Base-by-base conservation (phyloP, 2,888 invertebrate species). In the Sthenelais limicola region DNA sequence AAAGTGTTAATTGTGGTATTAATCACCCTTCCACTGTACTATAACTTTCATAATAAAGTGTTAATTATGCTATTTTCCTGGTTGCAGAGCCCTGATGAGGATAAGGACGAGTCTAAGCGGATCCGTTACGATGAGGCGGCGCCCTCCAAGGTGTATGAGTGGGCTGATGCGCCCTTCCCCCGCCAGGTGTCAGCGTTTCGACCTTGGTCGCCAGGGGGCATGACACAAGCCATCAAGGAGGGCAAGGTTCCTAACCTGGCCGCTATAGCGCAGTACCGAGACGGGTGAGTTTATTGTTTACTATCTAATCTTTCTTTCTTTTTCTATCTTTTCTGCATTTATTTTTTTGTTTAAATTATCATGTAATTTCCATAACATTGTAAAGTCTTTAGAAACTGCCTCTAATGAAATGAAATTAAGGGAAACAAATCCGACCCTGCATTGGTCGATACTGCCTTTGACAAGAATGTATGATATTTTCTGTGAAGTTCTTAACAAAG, bases 71-170 rank as follows among this genome's bases (percentile, higher is more conserved):
- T 52, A 5, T 21, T 30, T 68, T 47, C 26, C 9, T 68, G 21
- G n/a, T 69, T 69, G 5, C 69, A 69, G 69, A 51, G 69, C 21
- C 51, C 49, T 7, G 69, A 69, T 15, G 51, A 52, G 7, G 49
- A 51, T 21, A 70, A 70, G 28, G 70, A 70, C 28, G 56, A 54
- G 32, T 30, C 56, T 7, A 70, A 70, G 43, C 35, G 56, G 0
- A 56, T 35, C 3, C 51, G 56, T 2, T 70, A 48, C 35, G 70
- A 70, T 21, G 70, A 70, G 24, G 52, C 35, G n/a, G 43, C 66
- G 43, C 66, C 66, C 3, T 66, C 66, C 43, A 66, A 35, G 24
- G 32, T 43, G 38, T 66, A 32, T 24, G 38, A 66, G 66, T 43
- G 43, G 38, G 43, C 43, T 3, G 66, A 43, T 28, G 35, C 66